Evolutionary conservation across 2,113 vertebrate species (phyloP).

Genomic region (Alectura lathami): DNA sequence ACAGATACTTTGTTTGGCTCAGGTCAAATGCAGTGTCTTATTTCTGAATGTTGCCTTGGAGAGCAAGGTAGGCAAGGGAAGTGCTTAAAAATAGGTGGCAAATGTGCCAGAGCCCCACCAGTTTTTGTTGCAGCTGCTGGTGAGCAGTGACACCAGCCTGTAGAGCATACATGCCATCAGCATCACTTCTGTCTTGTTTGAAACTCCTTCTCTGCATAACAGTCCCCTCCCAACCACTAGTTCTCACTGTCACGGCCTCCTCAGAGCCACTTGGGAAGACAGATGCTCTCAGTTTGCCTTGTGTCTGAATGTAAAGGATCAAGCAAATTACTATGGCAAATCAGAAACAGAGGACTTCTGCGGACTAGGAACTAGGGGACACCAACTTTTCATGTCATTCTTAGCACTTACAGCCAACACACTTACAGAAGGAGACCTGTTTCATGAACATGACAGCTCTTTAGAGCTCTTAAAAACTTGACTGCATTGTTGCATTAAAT

Average conservation of each 20-base stretch:
- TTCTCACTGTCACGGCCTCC: not conserved
- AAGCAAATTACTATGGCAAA: not conserved
- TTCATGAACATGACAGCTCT: not conserved
- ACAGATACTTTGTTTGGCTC: not conserved
- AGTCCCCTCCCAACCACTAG: not conserved
- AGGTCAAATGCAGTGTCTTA: not conserved
- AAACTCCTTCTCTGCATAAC: not conserved
- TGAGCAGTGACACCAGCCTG: not conserved
- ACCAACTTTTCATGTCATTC: not conserved
- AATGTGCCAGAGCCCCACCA: not conserved
- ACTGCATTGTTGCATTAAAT: not conserved
- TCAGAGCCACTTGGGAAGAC: not conserved
- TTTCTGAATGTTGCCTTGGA: not conserved
- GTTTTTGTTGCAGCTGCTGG: not conserved
- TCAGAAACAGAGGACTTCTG: not conserved
- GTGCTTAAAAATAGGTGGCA: not conserved
- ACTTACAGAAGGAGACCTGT: not conserved
- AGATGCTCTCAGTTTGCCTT: not conserved
- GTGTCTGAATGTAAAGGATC: not conserved
- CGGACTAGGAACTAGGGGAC: not conserved
- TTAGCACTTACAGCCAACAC: not conserved
- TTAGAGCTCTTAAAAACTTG: not conserved
- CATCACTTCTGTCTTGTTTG: not conserved
- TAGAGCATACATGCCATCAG: not conserved
- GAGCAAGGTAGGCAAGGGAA: not conserved